Percentiles rank a stretch among this genome's conserved stretches.
These are phyloP conservation scores for Psittacula derbiana DNA, from an alignment of 2,797 vertebrate genomes.

Conservation along the genomic window DNA sequence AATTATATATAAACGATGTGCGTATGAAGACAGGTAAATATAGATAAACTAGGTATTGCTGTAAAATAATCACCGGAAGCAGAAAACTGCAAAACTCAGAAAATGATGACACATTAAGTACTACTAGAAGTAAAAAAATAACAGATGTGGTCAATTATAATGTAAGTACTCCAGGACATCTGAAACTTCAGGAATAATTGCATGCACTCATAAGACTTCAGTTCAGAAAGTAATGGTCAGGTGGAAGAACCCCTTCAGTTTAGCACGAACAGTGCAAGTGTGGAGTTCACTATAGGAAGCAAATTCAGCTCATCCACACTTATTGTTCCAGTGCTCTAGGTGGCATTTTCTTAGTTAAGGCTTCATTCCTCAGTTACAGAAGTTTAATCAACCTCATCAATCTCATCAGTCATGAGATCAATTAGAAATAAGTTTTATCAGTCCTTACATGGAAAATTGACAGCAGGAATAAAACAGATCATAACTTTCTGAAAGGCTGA, in stretches of 20 bases:
- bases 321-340: neutral
- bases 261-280: neutral
- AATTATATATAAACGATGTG: neutral
- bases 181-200: neutral
- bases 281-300: neutral
- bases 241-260: neutral
- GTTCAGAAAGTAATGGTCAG: neutral
- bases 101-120: neutral
- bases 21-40: neutral
- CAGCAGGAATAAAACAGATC: neutral
- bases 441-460: neutral
- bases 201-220: neutral
- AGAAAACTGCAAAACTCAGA: neutral
- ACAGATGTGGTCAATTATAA: neutral
- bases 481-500: neutral
- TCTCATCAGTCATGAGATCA: neutral
- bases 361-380: neutral
- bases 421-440: neutral
- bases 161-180: neutral
- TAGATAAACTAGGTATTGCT: neutral
- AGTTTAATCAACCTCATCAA: neutral
- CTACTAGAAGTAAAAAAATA: neutral
- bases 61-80: neutral
- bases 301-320: neutral
- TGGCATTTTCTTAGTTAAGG: neutral